Evolutionary conservation across 2,888 invertebrate genomes (phyloP).

Genomic region (Poecilus cupreus): DNA sequence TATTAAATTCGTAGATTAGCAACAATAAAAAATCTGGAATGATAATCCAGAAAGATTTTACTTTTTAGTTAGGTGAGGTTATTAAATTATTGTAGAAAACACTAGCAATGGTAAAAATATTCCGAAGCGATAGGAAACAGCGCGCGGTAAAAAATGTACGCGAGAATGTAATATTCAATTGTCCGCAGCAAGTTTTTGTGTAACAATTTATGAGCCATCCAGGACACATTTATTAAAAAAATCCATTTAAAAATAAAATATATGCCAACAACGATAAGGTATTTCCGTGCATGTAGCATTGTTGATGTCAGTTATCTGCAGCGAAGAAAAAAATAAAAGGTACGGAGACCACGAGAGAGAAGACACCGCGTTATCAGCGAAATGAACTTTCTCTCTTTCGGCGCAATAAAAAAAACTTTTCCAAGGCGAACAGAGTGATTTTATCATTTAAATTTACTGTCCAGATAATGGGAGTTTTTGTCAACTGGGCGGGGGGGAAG

Average conservation of each 20-base stretch:
- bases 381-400: conserved; percentile 48
- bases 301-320: conserved; percentile 15
- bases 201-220: conserved; percentile 23
- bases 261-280: conserved; percentile 23
- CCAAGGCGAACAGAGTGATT: conserved; percentile 44
- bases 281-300: conserved; percentile 16
- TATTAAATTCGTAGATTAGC: no score
- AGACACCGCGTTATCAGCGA: conserved; percentile 34
- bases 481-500: conserved; percentile 5
- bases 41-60: no score
- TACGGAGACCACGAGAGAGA: conserved; percentile 19
- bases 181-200: not conserved
- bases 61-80: no score
- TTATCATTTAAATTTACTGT: conserved; percentile 59
- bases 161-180: conserved; percentile 34
- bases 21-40: no score
- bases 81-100: no score
- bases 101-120: no score
- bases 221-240: conserved; percentile 39
- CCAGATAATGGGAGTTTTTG: conserved; percentile 56
- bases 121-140: no score
- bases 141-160: no score
- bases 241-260: conserved; percentile 42
- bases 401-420: conserved; percentile 51
- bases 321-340: conserved; percentile 25